phyloP scores from a whole-genome alignment of 2,113 vertebrate species.

The Leuciscus idus region DNA sequence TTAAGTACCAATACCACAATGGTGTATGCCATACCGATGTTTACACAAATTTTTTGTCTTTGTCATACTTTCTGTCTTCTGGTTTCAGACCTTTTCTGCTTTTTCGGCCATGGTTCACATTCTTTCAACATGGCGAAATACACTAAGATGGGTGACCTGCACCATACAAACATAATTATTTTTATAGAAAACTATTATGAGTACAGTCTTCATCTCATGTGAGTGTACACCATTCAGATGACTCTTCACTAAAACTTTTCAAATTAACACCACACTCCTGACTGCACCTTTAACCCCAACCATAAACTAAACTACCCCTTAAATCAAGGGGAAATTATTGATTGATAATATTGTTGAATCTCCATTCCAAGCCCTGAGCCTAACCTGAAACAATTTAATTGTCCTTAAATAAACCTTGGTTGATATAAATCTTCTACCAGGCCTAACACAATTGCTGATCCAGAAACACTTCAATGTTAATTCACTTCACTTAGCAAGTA shows the following conservation, averaged over 20 bases:
- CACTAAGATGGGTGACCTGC: background rate
- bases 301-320: background rate
- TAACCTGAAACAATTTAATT: background rate
- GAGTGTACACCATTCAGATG: too few relatives aligned
- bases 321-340: background rate
- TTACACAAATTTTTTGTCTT: background rate
- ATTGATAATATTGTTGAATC: background rate
- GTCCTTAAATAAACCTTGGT: background rate
- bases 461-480: background rate
- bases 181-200: too few relatives aligned
- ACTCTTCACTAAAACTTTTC: background rate
- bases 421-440: background rate
- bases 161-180: too few relatives aligned
- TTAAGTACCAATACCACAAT: background rate
- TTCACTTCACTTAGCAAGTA: background rate
- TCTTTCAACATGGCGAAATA: background rate
- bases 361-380: background rate
- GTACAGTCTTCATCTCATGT: background rate
- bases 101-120: background rate
- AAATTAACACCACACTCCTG: background rate
- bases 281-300: background rate
- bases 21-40: background rate
- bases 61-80: background rate
- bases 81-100: background rate
- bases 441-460: background rate